Base-by-base conservation (phyloP, 2,797 vertebrate genomes). In the Todus mexicanus region DNA sequence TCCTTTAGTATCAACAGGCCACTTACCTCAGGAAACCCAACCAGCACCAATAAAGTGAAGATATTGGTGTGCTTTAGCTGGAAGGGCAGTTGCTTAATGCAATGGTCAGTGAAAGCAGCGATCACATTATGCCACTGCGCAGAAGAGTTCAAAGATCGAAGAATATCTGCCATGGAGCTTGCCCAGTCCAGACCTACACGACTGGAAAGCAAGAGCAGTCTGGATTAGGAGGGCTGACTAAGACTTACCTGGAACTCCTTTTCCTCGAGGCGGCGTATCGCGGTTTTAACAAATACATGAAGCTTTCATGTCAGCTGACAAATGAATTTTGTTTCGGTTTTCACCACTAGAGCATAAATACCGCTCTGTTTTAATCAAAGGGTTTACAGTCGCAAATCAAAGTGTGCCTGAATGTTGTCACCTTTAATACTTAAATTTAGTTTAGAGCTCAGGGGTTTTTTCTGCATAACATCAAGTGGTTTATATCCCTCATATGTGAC, bases 141-240 rank as follows among this genome's bases (percentile, higher is more conserved):
- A 57, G 98, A 98, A 47, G 96, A 89, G 82, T 99, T 98, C 92
- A 99, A 98, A 22, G 98, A 98, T 25, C 98, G 98, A 12, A 99
- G 97, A 92, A 99, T 99, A 94, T 99, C 99, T 2, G 99, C 98
- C 97, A 99, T 99, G 21, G 99, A 99, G 96, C 99, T 99, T 0
- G 99, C 99, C 99, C 99, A 99, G 96, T 99, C 99, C 96, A 99
- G 97, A 57, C 99, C 99, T 3, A 99, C 98, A 16, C 99, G 99
- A 82, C 99, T 99, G 96, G 47, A 97, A 97, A 82, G 68, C 90
- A 97, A 97, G 20, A 63, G 73, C 73, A 74, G 56, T 35, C 42
- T 74, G 79, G 5, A 5, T 96, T 21, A 96, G 96, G 11, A 80
- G 53, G 45, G 61, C 81, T 87, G 53, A 5, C 56, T 69, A 54